These are phyloP conservation scores for Brachypteracias leptosomus DNA, from an alignment of 2,113 vertebrate species.

Conservation along the genomic window DNA sequence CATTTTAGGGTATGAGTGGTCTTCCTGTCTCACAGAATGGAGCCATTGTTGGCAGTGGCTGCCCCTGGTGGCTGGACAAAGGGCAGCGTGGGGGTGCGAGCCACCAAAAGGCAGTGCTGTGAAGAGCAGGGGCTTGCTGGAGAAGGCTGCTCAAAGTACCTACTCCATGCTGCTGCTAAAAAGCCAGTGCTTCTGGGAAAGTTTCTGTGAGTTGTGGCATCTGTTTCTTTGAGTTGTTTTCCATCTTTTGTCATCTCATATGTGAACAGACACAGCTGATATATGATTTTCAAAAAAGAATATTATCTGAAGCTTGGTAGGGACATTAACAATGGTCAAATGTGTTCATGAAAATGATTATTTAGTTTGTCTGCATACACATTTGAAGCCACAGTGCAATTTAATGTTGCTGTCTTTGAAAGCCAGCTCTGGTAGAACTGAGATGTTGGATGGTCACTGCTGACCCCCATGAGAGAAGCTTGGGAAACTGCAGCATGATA, in stretches of 20 bases:
- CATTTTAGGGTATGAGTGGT: constrained; percentile 24
- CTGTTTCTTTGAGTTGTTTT: neutral
- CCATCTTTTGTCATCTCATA: neutral
- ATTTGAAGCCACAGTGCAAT: neutral
- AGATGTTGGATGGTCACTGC: neutral
- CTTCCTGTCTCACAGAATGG: constrained; percentile 38
- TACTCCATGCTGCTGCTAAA: neutral
- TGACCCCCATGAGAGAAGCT: neutral
- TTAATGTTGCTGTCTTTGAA: neutral
- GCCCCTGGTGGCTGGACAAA: neutral
- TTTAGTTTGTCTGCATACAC: neutral
- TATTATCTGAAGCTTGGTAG: neutral
- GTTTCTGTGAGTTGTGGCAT: neutral
- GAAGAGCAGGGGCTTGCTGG: neutral
- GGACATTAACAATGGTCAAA: neutral
- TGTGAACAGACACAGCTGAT: neutral
- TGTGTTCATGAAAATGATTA: neutral
- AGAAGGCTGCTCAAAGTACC: neutral
- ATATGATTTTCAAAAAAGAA: neutral
- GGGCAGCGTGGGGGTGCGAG: neutral
- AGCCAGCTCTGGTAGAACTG: neutral
- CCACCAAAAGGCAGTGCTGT: neutral
- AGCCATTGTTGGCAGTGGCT: neutral
- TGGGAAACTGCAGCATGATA: neutral
- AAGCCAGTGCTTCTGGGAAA: neutral